Evolutionary conservation across 2,888 invertebrate genomes (phyloP).

Genomic region (Apotomis turbidana): DNA sequence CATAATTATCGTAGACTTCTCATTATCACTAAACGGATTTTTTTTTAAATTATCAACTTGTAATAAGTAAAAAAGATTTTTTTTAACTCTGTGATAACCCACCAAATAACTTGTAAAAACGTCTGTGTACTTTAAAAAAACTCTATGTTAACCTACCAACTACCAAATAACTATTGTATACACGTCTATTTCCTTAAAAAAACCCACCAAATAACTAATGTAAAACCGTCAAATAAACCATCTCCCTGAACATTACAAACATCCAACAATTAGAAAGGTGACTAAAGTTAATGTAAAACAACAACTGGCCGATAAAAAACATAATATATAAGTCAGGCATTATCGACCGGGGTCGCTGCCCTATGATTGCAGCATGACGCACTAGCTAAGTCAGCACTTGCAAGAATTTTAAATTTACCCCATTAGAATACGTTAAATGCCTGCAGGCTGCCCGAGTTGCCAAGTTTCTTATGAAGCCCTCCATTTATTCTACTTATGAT

Average conservation of each 20-base stretch:
- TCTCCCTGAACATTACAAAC: background rate
- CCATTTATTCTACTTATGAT: constrained; percentile 28
- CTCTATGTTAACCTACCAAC: no score
- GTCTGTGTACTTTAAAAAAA: no score
- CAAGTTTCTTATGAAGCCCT: constrained; percentile 30
- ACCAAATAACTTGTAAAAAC: no score
- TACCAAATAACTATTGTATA: no score
- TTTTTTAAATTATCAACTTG: no score
- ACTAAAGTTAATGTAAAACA: constrained; percentile 12
- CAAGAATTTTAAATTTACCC: constrained; percentile 56
- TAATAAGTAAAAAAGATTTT: no score
- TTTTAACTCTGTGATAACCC: no score
- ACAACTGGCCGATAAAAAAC: constrained; percentile 31
- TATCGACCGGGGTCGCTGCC: constrained; percentile 69
- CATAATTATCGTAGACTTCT: no score
- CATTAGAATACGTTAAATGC: constrained; percentile 41
- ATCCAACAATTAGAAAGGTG: background rate
- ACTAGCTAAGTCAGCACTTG: constrained; percentile 49
- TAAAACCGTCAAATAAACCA: background rate
- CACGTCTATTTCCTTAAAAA: no score
- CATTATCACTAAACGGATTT: no score
- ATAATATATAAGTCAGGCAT: constrained; percentile 30
- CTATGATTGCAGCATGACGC: constrained; percentile 69
- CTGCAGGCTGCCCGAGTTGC: constrained; percentile 27
- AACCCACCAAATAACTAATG: no score